phyloP scores from a whole-genome alignment of 2,888 invertebrate species.

The Ephialtes manifestator region DNA sequence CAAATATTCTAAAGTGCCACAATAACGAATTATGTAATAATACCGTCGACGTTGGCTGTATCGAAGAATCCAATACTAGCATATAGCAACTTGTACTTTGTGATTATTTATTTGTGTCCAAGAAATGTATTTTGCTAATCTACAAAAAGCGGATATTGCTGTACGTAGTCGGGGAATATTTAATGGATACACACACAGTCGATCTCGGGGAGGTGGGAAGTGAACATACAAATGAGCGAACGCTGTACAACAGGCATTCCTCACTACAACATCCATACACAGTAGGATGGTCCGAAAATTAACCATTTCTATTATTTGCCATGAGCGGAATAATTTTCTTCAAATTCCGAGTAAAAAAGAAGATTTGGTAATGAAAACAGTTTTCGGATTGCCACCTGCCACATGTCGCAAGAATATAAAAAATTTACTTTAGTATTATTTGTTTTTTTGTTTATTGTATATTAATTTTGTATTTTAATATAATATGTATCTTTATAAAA shows the following conservation, averaged over 20 bases:
- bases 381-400: too few species aligned
- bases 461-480: too few species aligned
- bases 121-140: constrained; percentile 75
- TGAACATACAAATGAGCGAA: constrained; percentile 29
- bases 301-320: too few species aligned
- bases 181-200: constrained; percentile 42
- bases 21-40: constrained; percentile 36
- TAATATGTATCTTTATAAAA: too few species aligned
- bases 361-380: too few species aligned
- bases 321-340: too few species aligned
- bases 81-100: constrained; percentile 67
- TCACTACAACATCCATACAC: constrained; percentile 20
- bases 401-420: too few species aligned
- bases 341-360: too few species aligned
- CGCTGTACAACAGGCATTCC: not conserved
- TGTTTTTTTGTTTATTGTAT: too few species aligned
- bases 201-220: not conserved
- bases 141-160: constrained; percentile 68
- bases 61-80: constrained; percentile 57
- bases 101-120: constrained; percentile 74
- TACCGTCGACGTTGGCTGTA: constrained; percentile 36
- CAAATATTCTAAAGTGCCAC: constrained; percentile 32
- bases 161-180: constrained; percentile 45
- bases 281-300: not conserved
- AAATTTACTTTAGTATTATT: too few species aligned